Base-by-base conservation (phyloP, 2,888 invertebrate genomes). In the Drosophila monieri region DNA sequence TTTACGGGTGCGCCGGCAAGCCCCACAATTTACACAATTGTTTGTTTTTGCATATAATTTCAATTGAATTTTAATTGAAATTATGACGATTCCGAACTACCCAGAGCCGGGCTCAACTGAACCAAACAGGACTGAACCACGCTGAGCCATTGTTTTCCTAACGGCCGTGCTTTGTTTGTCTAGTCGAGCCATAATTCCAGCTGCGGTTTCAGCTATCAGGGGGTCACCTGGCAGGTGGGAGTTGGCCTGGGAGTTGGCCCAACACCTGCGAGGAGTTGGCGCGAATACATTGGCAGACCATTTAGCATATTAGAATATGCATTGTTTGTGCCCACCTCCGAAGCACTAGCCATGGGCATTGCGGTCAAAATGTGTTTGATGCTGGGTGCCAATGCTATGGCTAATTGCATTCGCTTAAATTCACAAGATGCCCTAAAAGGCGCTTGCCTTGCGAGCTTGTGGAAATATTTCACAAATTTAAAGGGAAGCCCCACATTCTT, bases 51-150 rank as follows among this genome's bases (percentile, higher is more conserved):
- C 81, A 85, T 83, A 85, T 72, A 79, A 81, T 77, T 81, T 76
- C 66, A 76, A 80, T 85, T 83, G 85, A 78, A 81, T 81, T 85
- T 81, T 81, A 81, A 85, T 81, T 81, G 81, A 85, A 83, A 80
- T 85, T 83, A 78, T 78, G 69, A 71, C 76, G 57, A 72, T 56
- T 65, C 65, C 57, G 12, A 21, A 15, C 27, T n/a, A n/a, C n/a
- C 35, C 35, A 2, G 35, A 23, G 12, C 35, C 21, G 59, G 67
- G 72, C 47, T 78, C 74, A 67, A 74, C 68, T 21, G 53, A 59
- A 67, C 60, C 68, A 44, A 37, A 37, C 53, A 32, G 32, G 46
- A 39, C 62, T 62, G 67, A 65, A 61, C 55, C 72, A 77, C 73
- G 69, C 68, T 39, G 41, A 59, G 68, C 65, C 61, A 58, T 76